These are phyloP conservation scores for Coracias cyanogaster DNA, from an alignment of 2,797 vertebrate genomes.

Conservation along the genomic window DNA sequence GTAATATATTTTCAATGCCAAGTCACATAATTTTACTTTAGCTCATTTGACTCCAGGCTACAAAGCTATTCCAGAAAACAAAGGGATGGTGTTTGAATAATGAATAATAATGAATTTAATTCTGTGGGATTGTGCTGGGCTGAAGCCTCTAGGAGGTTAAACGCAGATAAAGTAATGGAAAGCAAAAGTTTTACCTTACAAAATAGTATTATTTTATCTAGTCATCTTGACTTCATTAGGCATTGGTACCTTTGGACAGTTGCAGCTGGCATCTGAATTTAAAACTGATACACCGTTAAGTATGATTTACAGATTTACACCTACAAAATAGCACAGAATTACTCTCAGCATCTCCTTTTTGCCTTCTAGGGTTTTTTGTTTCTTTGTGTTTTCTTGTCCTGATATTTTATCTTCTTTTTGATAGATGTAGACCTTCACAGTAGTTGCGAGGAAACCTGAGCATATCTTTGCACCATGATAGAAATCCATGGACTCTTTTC, in stretches of 20 bases:
- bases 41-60: slow-evolving; percentile 84
- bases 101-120: slow-evolving; percentile 84
- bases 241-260: neutral
- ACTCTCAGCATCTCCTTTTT: neutral
- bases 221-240: neutral
- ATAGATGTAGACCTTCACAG: neutral
- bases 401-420: neutral
- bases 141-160: slow-evolving; percentile 68
- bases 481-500: accelerated
- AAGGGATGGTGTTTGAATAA: slow-evolving; percentile 79
- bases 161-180: slow-evolving; percentile 69
- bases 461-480: accelerated
- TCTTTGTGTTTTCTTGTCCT: neutral
- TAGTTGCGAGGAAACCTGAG: neutral
- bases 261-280: neutral
- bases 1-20: slow-evolving; percentile 84
- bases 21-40: slow-evolving; percentile 86
- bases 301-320: slow-evolving; percentile 11
- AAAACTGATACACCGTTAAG: neutral
- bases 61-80: slow-evolving; percentile 84
- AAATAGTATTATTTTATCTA: neutral
- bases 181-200: slow-evolving; percentile 64
- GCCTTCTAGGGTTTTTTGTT: neutral
- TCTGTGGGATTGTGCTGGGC: slow-evolving; percentile 67
- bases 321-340: neutral